These are phyloP conservation scores for Silvanus unidentatus DNA, from an alignment of 2,888 invertebrate genomes.

Conservation along the genomic window DNA sequence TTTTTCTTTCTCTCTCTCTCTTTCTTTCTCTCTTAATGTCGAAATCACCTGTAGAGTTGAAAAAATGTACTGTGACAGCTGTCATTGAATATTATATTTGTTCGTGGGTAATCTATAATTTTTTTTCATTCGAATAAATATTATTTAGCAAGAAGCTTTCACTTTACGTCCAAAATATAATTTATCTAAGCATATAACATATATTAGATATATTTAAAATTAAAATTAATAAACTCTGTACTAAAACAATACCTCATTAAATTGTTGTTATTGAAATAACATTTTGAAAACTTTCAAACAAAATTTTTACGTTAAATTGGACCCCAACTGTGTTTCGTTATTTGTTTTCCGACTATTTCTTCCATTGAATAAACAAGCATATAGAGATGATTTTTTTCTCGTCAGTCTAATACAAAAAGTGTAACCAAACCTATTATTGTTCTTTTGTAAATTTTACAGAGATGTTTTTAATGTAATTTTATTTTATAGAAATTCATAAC, in stretches of 20 bases:
- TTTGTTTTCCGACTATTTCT: too few relatives aligned
- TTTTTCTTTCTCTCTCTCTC: too few relatives aligned
- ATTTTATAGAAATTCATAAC: too few relatives aligned
- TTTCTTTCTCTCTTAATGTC: conserved; percentile 21
- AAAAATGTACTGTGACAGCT: conserved; percentile 21
- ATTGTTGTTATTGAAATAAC: neutral
- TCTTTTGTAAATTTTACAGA: too few relatives aligned
- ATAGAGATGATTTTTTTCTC: too few relatives aligned
- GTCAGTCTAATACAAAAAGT: too few relatives aligned
- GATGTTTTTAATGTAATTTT: too few relatives aligned
- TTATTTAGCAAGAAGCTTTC: conserved; percentile 4
- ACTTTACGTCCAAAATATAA: conserved; percentile 1
- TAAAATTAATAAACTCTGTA: neutral
- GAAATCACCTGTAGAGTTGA: conserved; percentile 23
- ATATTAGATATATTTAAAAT: neutral
- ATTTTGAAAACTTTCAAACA: neutral
- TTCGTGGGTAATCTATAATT: conserved; percentile 5
- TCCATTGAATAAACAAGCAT: too few relatives aligned
- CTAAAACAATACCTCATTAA: conserved; percentile 4
- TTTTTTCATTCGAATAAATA: neutral
- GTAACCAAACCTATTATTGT: neutral
- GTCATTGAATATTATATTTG: conserved; percentile 9
- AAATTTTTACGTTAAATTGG: neutral
- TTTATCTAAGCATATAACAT: neutral
- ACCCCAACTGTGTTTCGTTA: neutral